Conservation (phyloP, 2,113 vertebrate species). For the Sorex araneus region DNA sequence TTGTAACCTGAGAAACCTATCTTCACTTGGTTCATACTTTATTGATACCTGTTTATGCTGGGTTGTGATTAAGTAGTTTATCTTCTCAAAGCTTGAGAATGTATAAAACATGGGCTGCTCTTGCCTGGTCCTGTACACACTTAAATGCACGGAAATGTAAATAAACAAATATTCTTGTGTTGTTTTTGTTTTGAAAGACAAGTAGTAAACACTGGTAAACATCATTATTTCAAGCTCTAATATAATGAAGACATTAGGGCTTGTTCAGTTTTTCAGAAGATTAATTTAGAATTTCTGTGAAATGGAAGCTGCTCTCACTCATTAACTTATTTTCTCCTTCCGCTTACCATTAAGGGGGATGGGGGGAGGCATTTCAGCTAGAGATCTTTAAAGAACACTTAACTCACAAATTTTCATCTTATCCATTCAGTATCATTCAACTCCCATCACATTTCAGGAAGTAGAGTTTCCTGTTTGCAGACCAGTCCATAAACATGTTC, state of each 20-base stretch:
- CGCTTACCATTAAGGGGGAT: conserved; percentile 47
- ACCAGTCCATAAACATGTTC: conserved; percentile 87
- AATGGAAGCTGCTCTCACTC: conserved; percentile 77
- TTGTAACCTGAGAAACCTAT: neutral
- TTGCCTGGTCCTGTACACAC: neutral
- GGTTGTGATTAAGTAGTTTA: conserved; percentile 34
- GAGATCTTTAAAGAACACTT: conserved; percentile 82
- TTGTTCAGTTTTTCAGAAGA: conserved; percentile 65
- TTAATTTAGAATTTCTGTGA: conserved; percentile 59
- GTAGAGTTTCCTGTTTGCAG: conserved; percentile 89
- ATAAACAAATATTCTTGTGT: neutral
- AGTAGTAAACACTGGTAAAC: too few relatives aligned
- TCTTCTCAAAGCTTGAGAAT: conserved; percentile 41
- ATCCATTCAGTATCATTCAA: conserved; percentile 83
- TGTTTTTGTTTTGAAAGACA: neutral
- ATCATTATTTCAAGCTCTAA: conserved; percentile 44
- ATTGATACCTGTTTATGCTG: conserved; percentile 55
- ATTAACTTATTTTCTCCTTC: conserved; percentile 63
- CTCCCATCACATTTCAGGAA: conserved; percentile 89
- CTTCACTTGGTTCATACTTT: conserved; percentile 24
- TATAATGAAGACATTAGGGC: conserved; percentile 40
- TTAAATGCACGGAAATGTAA: conserved; percentile 61
- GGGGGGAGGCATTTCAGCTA: neutral
- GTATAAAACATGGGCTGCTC: conserved; percentile 35
- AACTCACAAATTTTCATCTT: conserved; percentile 84